phyloP scores from a whole-genome alignment of 2,797 vertebrate genomes.

The Lutjanus campechanus region DNA sequence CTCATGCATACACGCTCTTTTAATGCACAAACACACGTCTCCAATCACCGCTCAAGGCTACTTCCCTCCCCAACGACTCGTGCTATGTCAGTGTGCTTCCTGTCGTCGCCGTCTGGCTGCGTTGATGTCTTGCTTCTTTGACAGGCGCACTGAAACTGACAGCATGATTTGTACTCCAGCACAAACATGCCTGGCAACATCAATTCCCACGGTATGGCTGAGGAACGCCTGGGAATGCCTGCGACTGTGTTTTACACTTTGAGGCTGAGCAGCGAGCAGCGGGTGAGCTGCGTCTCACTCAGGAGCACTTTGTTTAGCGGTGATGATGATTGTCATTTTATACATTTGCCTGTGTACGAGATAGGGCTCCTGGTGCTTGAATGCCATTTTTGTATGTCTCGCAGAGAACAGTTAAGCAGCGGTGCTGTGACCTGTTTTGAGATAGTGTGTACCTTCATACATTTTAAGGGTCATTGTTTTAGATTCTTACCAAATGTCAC shows the following conservation, averaged over 20 bases:
- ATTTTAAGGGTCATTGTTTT: not conserved
- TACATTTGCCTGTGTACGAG: not conserved
- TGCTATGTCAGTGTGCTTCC: conserved; percentile 54
- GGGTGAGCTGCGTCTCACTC: conserved; percentile 46
- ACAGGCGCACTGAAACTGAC: conserved; percentile 73
- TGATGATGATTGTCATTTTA: conserved; percentile 39
- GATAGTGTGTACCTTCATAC: too few relatives aligned
- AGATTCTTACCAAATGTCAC: not conserved
- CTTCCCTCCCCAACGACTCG: conserved; percentile 45
- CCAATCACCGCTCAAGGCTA: conserved; percentile 57
- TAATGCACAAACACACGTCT: conserved; percentile 28
- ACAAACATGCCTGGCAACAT: conserved; percentile 70
- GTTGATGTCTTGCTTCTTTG: conserved; percentile 73
- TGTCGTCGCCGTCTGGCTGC: conserved; percentile 48
- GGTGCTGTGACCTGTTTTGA: not conserved
- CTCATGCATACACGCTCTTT: not conserved
- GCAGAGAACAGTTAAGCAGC: not conserved
- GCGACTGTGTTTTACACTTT: conserved; percentile 53
- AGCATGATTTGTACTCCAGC: conserved; percentile 74
- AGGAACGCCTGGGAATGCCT: conserved; percentile 46
- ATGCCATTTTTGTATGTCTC: not conserved
- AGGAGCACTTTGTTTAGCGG: conserved; percentile 43
- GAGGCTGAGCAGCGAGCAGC: conserved; percentile 31
- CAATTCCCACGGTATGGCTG: conserved; percentile 60
- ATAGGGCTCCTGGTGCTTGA: not conserved